A percentile compares a stretch with the other conserved stretches of the same genome.
Conservation (phyloP, 2,113 vertebrate genomes). For the Campylomormyrus tamandua region DNA sequence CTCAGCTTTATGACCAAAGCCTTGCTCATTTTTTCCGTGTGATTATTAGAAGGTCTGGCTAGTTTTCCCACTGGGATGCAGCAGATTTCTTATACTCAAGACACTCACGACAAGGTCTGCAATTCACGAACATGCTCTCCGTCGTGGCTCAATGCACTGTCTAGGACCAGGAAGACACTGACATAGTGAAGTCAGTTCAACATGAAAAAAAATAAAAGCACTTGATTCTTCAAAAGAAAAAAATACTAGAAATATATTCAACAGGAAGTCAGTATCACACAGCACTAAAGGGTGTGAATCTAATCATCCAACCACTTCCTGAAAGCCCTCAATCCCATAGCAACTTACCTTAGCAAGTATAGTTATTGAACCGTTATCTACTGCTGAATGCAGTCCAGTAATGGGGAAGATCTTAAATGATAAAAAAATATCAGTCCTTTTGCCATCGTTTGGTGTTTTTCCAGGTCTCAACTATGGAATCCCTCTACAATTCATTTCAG, state of each 20-base stretch:
- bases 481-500: not conserved
- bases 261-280: not conserved
- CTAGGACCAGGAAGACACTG: not conserved
- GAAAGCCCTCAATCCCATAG: not conserved
- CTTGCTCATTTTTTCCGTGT: not conserved
- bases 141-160: no score
- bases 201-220: not conserved
- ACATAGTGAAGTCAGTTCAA: not conserved
- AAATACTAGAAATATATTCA: not conserved
- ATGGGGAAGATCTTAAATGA: not conserved
- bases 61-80: not conserved
- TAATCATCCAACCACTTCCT: not conserved
- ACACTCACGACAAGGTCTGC: not conserved
- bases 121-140: not conserved
- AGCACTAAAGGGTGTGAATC: not conserved
- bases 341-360: not conserved
- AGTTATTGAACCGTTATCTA: not conserved
- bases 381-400: not conserved
- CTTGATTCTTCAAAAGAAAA: not conserved
- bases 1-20: not conserved
- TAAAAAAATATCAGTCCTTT: not conserved
- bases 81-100: slow-evolving; percentile 16
- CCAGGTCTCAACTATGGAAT: not conserved
- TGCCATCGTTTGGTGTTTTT: not conserved
- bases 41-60: not conserved